Percentiles rank a stretch among this genome's conserved stretches.
Conservation (phyloP, 2,797 vertebrate species). For the Holocentrus rufus region DNA sequence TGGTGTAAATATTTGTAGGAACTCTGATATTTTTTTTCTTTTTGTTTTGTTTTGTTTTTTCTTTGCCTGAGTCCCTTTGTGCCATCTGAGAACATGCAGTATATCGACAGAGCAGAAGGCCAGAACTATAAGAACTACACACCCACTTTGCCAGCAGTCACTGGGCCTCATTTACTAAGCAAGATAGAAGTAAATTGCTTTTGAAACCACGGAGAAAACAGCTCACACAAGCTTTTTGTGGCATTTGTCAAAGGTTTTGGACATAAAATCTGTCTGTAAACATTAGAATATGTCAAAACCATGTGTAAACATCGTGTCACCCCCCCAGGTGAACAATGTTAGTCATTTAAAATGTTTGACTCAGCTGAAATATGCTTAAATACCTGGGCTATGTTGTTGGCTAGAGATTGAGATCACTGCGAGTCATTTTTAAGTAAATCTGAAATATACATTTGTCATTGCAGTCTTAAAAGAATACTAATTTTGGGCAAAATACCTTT, state of each 20-base stretch:
- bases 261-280: constrained; percentile 2
- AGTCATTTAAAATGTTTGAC: constrained; percentile 16
- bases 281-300: constrained; percentile 11
- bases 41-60: constrained; percentile 23
- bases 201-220: neutral
- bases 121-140: constrained; percentile 23
- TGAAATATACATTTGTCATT: constrained; percentile 7
- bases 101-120: constrained; percentile 46
- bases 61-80: constrained; percentile 75
- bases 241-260: neutral
- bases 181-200: neutral
- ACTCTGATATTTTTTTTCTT: constrained; percentile 69
- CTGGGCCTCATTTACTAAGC: neutral
- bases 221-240: neutral
- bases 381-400: neutral
- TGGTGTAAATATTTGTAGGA: constrained; percentile 96
- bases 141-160: constrained; percentile 2
- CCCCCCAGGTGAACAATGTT: constrained; percentile 3
- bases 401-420: constrained; percentile 13
- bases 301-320: neutral
- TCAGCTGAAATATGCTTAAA: neutral
- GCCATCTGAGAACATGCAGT: constrained; percentile 69
- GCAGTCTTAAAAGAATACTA: constrained; percentile 10
- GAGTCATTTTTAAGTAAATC: neutral
- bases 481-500: too few species aligned